These are phyloP conservation scores for Callithrix jacchus DNA, from an alignment of 2,113 vertebrate genomes.

Conservation along the genomic window DNA sequence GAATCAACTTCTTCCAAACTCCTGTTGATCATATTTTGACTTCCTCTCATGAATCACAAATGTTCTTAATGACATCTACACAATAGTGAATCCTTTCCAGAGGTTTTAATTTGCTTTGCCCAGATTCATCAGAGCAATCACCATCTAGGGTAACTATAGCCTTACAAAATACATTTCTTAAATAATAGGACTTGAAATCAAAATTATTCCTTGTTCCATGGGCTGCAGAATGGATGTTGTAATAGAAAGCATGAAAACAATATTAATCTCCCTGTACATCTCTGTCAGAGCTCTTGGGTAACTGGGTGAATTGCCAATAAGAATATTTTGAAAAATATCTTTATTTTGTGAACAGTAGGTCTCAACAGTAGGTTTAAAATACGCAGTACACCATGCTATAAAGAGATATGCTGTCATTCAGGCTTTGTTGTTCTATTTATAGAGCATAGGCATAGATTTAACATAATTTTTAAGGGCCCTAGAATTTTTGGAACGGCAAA, in stretches of 20 bases:
- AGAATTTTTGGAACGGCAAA: background rate
- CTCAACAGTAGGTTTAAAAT: background rate
- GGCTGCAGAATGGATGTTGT: background rate
- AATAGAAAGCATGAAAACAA: background rate
- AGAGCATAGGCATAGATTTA: background rate
- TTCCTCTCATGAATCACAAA: background rate
- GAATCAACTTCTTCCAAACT: background rate
- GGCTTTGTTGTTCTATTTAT: background rate
- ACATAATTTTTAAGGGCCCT: background rate
- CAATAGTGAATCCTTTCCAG: background rate
- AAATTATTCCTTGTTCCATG: background rate
- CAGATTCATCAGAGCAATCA: background rate
- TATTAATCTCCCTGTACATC: background rate
- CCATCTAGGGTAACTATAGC: background rate
- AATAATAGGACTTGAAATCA: background rate
- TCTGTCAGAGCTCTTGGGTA: background rate
- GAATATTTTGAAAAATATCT: background rate
- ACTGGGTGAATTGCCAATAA: background rate
- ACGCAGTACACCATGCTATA: background rate
- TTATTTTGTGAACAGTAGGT: background rate
- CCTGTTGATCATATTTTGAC: background rate
- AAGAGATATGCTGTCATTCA: background rate
- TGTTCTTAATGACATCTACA: background rate
- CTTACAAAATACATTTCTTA: background rate
- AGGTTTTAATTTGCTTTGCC: background rate